Evolutionary conservation across 2,113 vertebrate species (phyloP).

Genomic region (Pangasianodon gigas): DNA sequence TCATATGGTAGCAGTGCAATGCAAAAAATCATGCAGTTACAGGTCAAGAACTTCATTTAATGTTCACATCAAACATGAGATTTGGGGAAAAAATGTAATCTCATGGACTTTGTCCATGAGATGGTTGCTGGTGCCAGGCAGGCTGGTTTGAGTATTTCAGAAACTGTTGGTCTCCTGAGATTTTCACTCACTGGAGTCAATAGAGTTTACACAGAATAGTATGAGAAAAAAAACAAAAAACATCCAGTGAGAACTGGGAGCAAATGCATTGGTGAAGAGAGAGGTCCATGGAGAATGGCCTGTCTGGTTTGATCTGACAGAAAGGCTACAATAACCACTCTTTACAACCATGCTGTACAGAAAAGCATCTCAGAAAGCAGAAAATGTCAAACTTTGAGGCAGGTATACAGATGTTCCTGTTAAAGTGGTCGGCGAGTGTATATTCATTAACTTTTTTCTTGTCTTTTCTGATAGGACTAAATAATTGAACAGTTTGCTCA

Average conservation of each 20-base stretch:
- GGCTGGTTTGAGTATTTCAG: background rate
- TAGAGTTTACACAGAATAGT: background rate
- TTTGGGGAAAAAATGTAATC: background rate
- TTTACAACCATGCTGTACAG: background rate
- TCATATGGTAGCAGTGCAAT: background rate
- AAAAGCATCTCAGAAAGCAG: background rate
- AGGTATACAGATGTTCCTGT: background rate
- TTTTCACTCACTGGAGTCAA: background rate
- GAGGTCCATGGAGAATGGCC: background rate
- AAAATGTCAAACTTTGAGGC: background rate
- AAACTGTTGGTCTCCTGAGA: background rate
- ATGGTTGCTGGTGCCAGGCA: background rate
- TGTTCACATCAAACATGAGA: background rate
- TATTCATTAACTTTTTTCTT: conserved; percentile 1
- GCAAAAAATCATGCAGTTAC: background rate
- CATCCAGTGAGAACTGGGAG: background rate
- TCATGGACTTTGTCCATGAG: background rate
- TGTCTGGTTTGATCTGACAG: background rate
- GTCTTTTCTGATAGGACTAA: conserved; percentile 26
- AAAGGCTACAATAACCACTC: background rate
- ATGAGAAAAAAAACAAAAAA: background rate
- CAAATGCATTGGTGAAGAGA: background rate
- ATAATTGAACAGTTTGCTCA: conserved; percentile 59
- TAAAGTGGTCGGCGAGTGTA: background rate
- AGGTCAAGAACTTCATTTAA: background rate